A percentile compares a stretch with the other conserved stretches of the same genome.
Conservation (phyloP, 1,140 invertebrate species). For the Ceratitis capitata region DNA sequence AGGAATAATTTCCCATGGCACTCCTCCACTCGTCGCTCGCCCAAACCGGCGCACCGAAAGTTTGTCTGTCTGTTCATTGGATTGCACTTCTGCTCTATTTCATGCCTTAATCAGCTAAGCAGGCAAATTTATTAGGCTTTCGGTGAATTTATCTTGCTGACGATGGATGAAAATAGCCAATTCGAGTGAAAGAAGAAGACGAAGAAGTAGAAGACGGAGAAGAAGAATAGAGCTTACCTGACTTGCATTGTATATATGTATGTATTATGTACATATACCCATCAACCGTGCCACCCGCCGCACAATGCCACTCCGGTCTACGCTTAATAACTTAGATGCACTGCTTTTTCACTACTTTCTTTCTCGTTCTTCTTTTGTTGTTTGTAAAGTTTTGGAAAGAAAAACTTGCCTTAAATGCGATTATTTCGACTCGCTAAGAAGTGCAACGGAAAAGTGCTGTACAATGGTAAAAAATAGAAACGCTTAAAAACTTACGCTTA, state of each 20-base stretch:
- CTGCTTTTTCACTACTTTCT: too few species aligned
- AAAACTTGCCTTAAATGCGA: conserved; percentile 28
- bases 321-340: background rate
- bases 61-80: background rate
- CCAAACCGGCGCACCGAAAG: background rate
- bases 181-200: background rate
- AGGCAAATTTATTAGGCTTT: conserved; percentile 37
- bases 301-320: background rate
- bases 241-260: background rate
- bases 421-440: background rate
- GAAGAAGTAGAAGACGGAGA: background rate
- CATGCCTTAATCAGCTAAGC: conserved; percentile 28
- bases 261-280: background rate
- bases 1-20: too few species aligned
- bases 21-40: background rate
- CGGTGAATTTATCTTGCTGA: conserved; percentile 28
- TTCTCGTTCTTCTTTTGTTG: background rate
- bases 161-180: conserved; percentile 22
- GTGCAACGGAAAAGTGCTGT: background rate
- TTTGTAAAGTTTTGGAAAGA: conserved; percentile 4
- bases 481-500: conserved; percentile 29
- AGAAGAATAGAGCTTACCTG: background rate
- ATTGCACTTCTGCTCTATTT: conserved; percentile 13
- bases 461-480: background rate
- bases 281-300: background rate